Evolutionary conservation across 2,113 vertebrate genomes (phyloP), one percentile per base, ranked within the genome.

Genomic region (Hucho hucho): DNA sequence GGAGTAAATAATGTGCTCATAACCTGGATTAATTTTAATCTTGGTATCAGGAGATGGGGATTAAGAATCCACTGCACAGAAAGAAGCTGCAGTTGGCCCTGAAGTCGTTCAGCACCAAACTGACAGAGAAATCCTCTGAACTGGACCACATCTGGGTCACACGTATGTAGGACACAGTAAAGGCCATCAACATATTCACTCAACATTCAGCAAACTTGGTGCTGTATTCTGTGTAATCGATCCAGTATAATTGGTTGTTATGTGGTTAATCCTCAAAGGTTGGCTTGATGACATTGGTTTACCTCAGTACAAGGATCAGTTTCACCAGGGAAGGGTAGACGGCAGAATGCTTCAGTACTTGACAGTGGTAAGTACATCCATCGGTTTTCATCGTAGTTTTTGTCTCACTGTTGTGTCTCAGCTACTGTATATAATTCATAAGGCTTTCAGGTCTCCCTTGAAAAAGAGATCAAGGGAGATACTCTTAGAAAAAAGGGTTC

Each of bases 251-350:
- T 11, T 61, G 53, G 53, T 56, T 61, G 1, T 22, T 22, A 1
- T 53, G 13, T 53, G 49, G 49, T 18, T 53, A 4, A 14, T 53
- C 49, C 49, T 53, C 13, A 5, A 28, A 66, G 64, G 64, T 29
- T 66, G 64, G 64, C 64, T 66, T 28, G 98, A 99, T 79, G 98
- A 99, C 77, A 98, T 99, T 14, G 98, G 98, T 22, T 93, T 99
- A 64, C 98, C 98, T 46, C 98, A 99, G 75, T 99, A 99, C 88
- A 99, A 99, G 89, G 97, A 98, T 89, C 98, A 99, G 80, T 99
- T 99, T 81, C 94, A 95, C 12, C 97, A 99, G 53, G 94, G 93
- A 43, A 91, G 97, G 84, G 95, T 99, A 24, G 97, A 99, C 6
- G 97, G 98, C 14, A 94, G 95, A 77, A 96, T 99, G 96, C 91